Base-by-base conservation (phyloP, 2,797 vertebrate genomes). In the Phataginus tricuspis region DNA sequence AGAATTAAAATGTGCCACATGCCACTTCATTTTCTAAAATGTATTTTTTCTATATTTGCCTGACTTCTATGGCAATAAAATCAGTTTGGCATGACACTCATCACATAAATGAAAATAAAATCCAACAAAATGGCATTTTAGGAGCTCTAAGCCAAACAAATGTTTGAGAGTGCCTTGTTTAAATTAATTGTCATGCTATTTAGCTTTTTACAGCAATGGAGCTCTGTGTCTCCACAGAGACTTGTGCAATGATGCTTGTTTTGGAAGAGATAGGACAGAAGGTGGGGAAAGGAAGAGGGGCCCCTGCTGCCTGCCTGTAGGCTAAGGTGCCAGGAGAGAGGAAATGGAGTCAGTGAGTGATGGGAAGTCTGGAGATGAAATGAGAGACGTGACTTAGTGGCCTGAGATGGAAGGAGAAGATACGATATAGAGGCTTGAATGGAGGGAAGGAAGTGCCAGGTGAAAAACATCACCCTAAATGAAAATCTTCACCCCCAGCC, bases 71-170 rank as follows among this genome's bases (percentile, higher is more conserved):
- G 78, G 86, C 82, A 88, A 74, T 77, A 74, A 82, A 88, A 96
- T 85, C 25, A 9, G 86, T 97, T 95, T 96, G 94, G 94, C 94
- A 92, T 29, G 82, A 87, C 34, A 85, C 66, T 87, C 61, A 16
- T 93, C 90, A 90, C n/a, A 78, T 85, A 96, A 96, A 96, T 71
- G 68, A 96, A 96, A 97, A 86, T 64, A 83, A n/a, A 82, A 94
- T 78, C 90, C 82, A 69, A 84, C 37, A 68, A 63, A 95, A 90
- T 64, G 91, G 83, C 78, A 90, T 55, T 87, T 89, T 59, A 85
- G 55, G 85, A 95, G 87, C 45, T 72, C 57, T 27, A 95, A 95
- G 84, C 84, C 91, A 90, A 94, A 96, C 53, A 88, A 91, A 85
- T 59, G 57, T 89, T 85, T 61, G 59, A 77, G 45, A 86, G 15